Evolutionary conservation across 2,113 vertebrate genomes (phyloP).

Genomic region (Mustela lutreola): DNA sequence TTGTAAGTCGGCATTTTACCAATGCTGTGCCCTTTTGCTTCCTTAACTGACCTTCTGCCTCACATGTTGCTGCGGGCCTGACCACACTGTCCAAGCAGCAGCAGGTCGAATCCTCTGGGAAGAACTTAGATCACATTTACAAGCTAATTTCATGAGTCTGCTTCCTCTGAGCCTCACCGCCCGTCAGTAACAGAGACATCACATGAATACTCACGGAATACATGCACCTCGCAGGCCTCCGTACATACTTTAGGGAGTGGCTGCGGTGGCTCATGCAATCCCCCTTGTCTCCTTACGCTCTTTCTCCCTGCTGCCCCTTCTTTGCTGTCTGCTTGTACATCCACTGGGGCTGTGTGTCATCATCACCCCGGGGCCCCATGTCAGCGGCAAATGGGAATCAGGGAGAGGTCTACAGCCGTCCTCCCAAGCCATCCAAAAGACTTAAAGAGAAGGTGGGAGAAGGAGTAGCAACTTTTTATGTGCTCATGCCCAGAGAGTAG

Average conservation of each 20-base stretch:
- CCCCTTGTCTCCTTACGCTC: neutral
- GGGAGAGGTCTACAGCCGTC: neutral
- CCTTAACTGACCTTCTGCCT: neutral
- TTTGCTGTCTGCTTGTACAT: neutral
- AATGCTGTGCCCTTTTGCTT: neutral
- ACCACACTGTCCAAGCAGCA: neutral
- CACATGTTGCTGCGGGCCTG: neutral
- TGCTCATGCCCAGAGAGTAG: neutral
- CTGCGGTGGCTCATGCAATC: neutral
- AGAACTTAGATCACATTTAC: neutral
- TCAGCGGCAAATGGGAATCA: neutral
- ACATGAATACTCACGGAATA: neutral
- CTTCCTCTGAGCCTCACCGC: neutral
- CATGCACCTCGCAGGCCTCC: neutral
- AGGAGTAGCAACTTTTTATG: neutral
- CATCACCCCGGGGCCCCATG: neutral
- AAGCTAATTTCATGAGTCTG: neutral
- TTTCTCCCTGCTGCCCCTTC: too few species aligned
- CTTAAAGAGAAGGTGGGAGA: neutral
- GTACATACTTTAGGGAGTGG: neutral
- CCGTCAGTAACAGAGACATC: neutral
- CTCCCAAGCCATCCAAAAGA: neutral
- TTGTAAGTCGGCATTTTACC: neutral
- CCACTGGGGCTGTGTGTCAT: neutral
- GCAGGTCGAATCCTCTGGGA: neutral